Percentiles rank a stretch among this genome's conserved stretches.
Evolutionary conservation across 2,113 vertebrate genomes (phyloP).

Genomic region (Spea multiplicata): DNA sequence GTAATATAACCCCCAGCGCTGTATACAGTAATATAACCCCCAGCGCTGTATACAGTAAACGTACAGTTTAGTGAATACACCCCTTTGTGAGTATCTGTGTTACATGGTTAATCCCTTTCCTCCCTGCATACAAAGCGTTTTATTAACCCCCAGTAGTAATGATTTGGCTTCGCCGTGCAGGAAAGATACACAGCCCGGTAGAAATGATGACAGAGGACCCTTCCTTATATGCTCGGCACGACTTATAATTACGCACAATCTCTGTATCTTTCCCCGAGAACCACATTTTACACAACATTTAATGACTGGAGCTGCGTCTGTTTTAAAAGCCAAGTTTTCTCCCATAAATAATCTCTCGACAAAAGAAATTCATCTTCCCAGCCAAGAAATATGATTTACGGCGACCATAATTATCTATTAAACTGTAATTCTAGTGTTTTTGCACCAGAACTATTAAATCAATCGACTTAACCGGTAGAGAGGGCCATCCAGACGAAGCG

Average conservation of each 20-base stretch:
- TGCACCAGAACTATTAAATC: conserved; percentile 17
- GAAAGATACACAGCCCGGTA: too few species aligned
- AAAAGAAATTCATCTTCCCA: conserved; percentile 7
- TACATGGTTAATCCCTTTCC: too few species aligned
- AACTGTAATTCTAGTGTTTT: conserved; percentile 21
- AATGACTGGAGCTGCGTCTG: not conserved
- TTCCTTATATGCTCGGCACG: not conserved
- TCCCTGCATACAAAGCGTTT: too few species aligned
- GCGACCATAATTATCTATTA: conserved; percentile 33
- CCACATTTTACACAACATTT: not conserved
- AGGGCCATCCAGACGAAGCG: not conserved
- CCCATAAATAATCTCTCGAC: conserved; percentile 11
- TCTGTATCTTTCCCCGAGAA: not conserved
- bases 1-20: too few species aligned
- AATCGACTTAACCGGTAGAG: not conserved
- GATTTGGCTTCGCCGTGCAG: too few species aligned
- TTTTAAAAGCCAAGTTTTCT: not conserved
- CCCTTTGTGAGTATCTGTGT: too few species aligned
- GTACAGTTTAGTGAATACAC: too few species aligned
- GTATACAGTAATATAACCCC: too few species aligned
- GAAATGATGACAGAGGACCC: too few species aligned
- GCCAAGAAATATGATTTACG: conserved; percentile 19
- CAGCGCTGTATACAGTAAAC: too few species aligned
- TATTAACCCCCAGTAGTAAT: too few species aligned
- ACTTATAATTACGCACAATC: not conserved